Evolutionary conservation across 2,888 invertebrate genomes (phyloP), one percentile per base, ranked within the genome.

Genomic region (Ophion costatus): DNA sequence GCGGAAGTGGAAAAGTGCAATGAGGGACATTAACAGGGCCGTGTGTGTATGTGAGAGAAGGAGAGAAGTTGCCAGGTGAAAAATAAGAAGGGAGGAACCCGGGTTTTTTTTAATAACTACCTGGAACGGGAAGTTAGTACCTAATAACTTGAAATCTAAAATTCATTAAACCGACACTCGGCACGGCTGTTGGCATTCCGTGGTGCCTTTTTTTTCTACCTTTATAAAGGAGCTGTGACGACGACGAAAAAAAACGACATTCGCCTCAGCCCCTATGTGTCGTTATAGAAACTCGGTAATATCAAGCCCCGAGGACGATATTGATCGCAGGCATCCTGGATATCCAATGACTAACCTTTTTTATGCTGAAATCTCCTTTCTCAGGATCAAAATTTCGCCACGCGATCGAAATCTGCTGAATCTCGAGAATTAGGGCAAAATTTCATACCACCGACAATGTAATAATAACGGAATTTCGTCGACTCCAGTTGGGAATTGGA

Each of bases 71-170:
- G 33, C 77, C 57, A 57, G 42, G 22, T 22, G 59, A 59, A 59
- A 20, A 20, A 59, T 20, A 59, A 56, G 63, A 86, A 7, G 1
- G 6, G 22, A 22, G 11, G 51, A 24, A 29, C 6, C 17, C n/a
- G n/a, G n/a, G 63, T 3, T 20, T 89, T 90, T 90, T 92, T 92
- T 91, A 90, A 91, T 91, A 89, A 91, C 88, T 88, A 80, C 83
- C 82, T 84, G 88, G 84, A 83, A 80, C 85, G 88, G 86, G 86
- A 83, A 87, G 90, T 91, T 91, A 91, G 88, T 87, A 81, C 87
- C 88, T 86, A 90, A 89, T 89, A 90, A 91, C 89, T 91, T 89
- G 87, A 91, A 91, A 92, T 91, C 90, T 91, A 91, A 92, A 91
- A 91, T 91, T 91, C 92, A 91, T 91, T 90, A 91, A 91, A 91